Percentiles rank a stretch among this genome's conserved stretches.
These are phyloP conservation scores for Elaeidobius kamerunicus DNA, from an alignment of 2,888 invertebrate species.

Conservation along the genomic window DNA sequence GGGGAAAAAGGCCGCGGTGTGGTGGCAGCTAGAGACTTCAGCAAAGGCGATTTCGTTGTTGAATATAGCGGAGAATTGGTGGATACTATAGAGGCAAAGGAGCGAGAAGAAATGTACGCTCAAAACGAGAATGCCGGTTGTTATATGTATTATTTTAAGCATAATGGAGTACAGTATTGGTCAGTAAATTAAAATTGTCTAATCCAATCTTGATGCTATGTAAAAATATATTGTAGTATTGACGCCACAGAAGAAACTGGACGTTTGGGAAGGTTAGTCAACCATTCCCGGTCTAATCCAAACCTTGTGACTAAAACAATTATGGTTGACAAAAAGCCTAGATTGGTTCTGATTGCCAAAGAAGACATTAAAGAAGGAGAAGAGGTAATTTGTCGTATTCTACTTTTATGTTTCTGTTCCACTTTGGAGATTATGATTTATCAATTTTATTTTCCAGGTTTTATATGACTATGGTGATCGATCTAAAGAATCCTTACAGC, in stretches of 20 bases:
- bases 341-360: slow-evolving; percentile 85
- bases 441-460: slow-evolving; percentile 54
- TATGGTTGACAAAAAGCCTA: slow-evolving; percentile 71
- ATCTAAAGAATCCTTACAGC: slow-evolving; percentile 81
- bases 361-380: slow-evolving; percentile 82
- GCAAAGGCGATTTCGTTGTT: slow-evolving; percentile 91
- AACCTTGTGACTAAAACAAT: slow-evolving; percentile 90
- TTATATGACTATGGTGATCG: slow-evolving; percentile 99
- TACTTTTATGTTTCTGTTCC: neutral
- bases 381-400: slow-evolving; percentile 52
- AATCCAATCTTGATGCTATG: no score
- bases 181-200: slow-evolving; percentile 51
- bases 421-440: neutral
- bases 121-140: slow-evolving; percentile 87
- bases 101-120: slow-evolving; percentile 79
- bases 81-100: slow-evolving; percentile 74
- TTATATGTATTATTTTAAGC: slow-evolving; percentile 99
- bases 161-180: slow-evolving; percentile 90
- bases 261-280: slow-evolving; percentile 88
- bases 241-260: slow-evolving; percentile 93
- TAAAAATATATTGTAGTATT: slow-evolving; percentile 68
- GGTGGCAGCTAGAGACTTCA: slow-evolving; percentile 74
- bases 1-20: slow-evolving; percentile 91
- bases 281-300: slow-evolving; percentile 84
- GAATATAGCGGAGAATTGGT: slow-evolving; percentile 96